Conservation (phyloP, 2,113 vertebrate genomes). For the Salvator merianae region DNA sequence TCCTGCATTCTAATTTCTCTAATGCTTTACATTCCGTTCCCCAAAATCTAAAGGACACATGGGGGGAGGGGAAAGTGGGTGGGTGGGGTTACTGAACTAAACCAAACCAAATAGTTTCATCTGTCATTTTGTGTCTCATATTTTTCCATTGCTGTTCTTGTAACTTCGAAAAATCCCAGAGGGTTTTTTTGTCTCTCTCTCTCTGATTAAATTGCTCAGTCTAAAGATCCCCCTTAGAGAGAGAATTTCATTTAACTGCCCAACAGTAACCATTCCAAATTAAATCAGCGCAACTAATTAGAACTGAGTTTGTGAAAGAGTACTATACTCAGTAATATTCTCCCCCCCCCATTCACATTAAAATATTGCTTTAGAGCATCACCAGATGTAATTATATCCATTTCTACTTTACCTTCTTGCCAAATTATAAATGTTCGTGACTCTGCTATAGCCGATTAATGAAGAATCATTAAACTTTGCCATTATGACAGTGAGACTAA, state of each 20-base stretch:
- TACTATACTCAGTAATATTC: background rate
- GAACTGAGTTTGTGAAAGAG: background rate
- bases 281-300: background rate
- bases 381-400: constrained; percentile 22
- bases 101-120: background rate
- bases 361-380: background rate
- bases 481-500: constrained; percentile 36
- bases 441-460: too few species aligned
- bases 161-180: background rate
- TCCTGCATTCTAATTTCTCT: background rate
- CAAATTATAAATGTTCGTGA: background rate
- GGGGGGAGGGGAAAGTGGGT: too few species aligned
- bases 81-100: too few species aligned
- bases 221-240: background rate
- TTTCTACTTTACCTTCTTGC: too few species aligned
- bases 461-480: too few species aligned
- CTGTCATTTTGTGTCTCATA: background rate
- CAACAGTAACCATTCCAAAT: background rate
- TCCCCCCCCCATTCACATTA: background rate
- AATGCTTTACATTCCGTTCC: background rate
- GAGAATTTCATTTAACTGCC: background rate
- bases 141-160: background rate
- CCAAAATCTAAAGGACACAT: background rate
- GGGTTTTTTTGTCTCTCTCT: background rate
- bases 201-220: background rate